Conservation (phyloP, 2,797 vertebrate genomes). For the Alcedo quadribrachys region DNA sequence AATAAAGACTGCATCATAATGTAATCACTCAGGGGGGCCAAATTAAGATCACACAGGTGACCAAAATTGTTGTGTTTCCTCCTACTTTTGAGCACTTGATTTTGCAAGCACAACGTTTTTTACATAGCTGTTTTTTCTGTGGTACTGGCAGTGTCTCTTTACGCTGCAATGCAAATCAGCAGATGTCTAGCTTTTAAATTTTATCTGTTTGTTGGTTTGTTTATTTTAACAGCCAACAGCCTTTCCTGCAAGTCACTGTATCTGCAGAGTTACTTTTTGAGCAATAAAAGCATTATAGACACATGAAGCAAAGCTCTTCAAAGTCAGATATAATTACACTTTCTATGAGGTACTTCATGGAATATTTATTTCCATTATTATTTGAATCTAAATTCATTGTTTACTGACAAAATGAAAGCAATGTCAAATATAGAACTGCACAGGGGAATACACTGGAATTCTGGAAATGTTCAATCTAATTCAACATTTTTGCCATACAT, state of each 20-base stretch:
- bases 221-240: not conserved
- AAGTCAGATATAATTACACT: slow-evolving; percentile 33
- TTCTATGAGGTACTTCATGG: slow-evolving; percentile 37
- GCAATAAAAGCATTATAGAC: slow-evolving; percentile 32
- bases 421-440: slow-evolving; percentile 66
- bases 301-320: slow-evolving; percentile 31
- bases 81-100: not conserved
- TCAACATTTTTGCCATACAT: slow-evolving; percentile 76
- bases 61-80: not conserved
- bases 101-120: slow-evolving; percentile 36
- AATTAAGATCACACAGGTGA: slow-evolving; percentile 20
- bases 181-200: slow-evolving; percentile 30
- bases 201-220: not conserved
- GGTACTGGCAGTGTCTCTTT: not conserved
- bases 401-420: slow-evolving; percentile 75
- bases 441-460: slow-evolving; percentile 71
- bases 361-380: slow-evolving; percentile 69
- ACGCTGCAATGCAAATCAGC: slow-evolving; percentile 15
- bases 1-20: not conserved
- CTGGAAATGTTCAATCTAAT: slow-evolving; percentile 77
- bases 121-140: not conserved
- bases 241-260: not conserved
- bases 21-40: not conserved
- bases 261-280: not conserved
- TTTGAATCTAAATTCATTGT: slow-evolving; percentile 55